phyloP scores from a whole-genome alignment of 2,888 invertebrate genomes.

The Chrysotoxum bicinctum region DNA sequence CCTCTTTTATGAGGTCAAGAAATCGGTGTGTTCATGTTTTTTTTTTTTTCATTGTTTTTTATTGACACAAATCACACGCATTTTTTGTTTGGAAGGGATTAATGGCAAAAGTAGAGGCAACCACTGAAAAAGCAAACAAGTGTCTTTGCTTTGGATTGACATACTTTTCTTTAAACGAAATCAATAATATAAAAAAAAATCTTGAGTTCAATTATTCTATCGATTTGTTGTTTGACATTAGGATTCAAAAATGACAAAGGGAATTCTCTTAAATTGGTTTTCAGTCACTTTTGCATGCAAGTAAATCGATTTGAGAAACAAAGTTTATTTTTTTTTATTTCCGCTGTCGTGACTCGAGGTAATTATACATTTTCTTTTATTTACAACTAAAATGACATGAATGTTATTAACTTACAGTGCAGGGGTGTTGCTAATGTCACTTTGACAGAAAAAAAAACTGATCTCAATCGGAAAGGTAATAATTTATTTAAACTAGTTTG shows the following conservation, averaged over 20 bases:
- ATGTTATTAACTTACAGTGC: background rate
- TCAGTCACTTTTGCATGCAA: slow-evolving; percentile 19
- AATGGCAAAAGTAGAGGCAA: slow-evolving; percentile 5
- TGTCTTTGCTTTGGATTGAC: slow-evolving; percentile 27
- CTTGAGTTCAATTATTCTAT: background rate
- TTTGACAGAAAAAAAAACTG: background rate
- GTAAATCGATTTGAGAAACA: slow-evolving; percentile 19
- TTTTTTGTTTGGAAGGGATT: slow-evolving; percentile 29
- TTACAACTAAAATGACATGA: slow-evolving; percentile 12
- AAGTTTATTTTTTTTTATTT: background rate
- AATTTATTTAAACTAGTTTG: too few species aligned
- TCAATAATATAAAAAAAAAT: background rate
- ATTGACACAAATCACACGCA: slow-evolving; percentile 56
- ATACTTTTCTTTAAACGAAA: background rate
- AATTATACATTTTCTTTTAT: slow-evolving; percentile 16
- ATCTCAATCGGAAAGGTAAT: slow-evolving; percentile 15
- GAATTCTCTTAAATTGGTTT: background rate
- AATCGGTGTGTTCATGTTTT: slow-evolving; percentile 19
- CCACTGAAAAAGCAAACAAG: slow-evolving; percentile 37
- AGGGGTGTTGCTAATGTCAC: slow-evolving; percentile 19
- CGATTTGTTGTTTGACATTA: slow-evolving; percentile 10
- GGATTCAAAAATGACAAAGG: background rate
- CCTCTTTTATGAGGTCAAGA: slow-evolving; percentile 26
- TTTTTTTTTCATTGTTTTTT: background rate
- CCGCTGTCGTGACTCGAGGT: slow-evolving; percentile 6